phyloP scores from a whole-genome alignment of 2,888 invertebrate species.

The Gymnosoma rotundatum region DNA sequence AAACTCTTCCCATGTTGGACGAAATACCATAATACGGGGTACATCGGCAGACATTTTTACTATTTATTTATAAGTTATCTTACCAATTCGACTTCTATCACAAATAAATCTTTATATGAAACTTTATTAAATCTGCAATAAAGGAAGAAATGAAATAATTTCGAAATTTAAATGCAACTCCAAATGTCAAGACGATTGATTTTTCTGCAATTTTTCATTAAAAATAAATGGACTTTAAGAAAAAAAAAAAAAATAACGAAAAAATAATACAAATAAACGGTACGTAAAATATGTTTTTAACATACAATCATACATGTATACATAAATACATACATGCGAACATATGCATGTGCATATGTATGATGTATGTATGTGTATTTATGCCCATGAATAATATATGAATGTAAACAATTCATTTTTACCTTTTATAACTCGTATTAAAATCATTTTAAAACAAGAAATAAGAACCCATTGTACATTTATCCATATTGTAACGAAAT shows the following conservation, averaged over 20 bases:
- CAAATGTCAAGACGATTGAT: background rate
- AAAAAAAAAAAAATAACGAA: background rate
- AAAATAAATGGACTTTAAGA: background rate
- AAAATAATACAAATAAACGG: no score
- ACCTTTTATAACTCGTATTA: no score
- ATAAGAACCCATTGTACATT: no score
- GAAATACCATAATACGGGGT: conserved; percentile 85
- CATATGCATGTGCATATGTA: background rate
- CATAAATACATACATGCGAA: no score
- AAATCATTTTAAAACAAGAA: no score
- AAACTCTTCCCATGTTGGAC: conserved; percentile 98
- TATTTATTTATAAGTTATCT: conserved; percentile 25
- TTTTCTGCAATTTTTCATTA: conserved; percentile 64
- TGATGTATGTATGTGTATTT: background rate
- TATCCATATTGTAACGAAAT: no score
- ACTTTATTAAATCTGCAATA: conserved; percentile 56
- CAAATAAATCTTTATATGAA: conserved; percentile 25
- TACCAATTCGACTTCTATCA: background rate
- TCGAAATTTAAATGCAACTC: conserved; percentile 31
- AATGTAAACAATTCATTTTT: no score
- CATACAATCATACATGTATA: no score
- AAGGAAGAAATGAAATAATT: conserved; percentile 48
- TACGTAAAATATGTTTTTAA: no score
- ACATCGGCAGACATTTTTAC: conserved; percentile 73
- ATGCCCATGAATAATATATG: no score